phyloP scores from a whole-genome alignment of 2,888 invertebrate species.

The Anagyrus pseudococci region DNA sequence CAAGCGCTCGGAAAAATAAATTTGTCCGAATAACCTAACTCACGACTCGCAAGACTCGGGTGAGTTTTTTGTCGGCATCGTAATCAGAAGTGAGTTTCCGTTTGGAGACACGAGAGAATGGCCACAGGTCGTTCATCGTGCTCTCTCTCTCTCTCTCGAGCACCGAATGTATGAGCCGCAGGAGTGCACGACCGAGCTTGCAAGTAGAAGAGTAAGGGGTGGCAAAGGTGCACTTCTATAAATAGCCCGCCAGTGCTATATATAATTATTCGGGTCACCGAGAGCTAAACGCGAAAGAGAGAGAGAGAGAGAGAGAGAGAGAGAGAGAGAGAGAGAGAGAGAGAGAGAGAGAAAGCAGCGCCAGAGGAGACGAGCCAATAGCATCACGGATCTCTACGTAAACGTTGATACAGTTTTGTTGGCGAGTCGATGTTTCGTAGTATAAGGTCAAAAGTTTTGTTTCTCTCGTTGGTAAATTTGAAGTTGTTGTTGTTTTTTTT shows the following conservation, averaged over 20 bases:
- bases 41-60: no score
- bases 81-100: no score
- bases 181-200: neutral
- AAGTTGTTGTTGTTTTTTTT: no score
- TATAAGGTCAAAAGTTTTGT: no score
- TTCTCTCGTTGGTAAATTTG: no score
- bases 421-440: no score
- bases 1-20: no score
- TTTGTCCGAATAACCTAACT: no score
- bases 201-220: constrained; percentile 40
- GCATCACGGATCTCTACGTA: constrained; percentile 23
- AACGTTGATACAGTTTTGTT: no score
- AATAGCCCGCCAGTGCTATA: constrained; percentile 48
- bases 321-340: constrained; percentile 3
- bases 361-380: constrained; percentile 21
- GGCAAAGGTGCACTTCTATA: constrained; percentile 53
- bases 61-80: no score
- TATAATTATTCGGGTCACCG: constrained; percentile 55
- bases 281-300: constrained; percentile 42
- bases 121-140: neutral
- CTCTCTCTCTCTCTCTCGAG: neutral
- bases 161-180: constrained; percentile 40
- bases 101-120: no score
- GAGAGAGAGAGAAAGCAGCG: neutral
- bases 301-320: constrained; percentile 4